Conservation (phyloP, 2,797 vertebrate species). For the Microhierax caerulescens region DNA sequence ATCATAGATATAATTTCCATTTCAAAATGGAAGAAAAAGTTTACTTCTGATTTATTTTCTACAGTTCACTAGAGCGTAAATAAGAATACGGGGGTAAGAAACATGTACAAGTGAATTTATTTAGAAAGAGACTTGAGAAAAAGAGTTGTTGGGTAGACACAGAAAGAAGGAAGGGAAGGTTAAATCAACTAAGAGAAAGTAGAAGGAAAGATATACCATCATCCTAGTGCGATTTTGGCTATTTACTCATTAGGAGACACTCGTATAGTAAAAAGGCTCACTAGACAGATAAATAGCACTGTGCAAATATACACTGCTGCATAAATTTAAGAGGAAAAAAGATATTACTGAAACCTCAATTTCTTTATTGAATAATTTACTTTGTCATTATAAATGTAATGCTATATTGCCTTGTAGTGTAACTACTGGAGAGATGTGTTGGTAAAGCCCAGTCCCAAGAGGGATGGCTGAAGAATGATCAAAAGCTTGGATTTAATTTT, state of each 20-base stretch:
- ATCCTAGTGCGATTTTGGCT: neutral
- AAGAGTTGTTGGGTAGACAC: neutral
- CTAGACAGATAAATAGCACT: neutral
- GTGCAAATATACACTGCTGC: neutral
- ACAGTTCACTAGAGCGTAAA: neutral
- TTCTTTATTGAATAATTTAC: slow-evolving; percentile 68
- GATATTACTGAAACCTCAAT: slow-evolving; percentile 23
- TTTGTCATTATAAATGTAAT: slow-evolving; percentile 44
- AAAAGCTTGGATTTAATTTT: slow-evolving; percentile 29
- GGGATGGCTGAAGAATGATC: slow-evolving; percentile 30
- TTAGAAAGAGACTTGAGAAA: neutral
- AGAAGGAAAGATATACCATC: neutral
- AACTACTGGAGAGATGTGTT: slow-evolving; percentile 20
- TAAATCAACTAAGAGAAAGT: neutral
- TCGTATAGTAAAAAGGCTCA: neutral
- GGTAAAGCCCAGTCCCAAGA: slow-evolving; percentile 13
- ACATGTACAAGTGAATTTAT: neutral
- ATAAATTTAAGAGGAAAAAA: slow-evolving; percentile 39
- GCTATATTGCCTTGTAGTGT: slow-evolving; percentile 4
- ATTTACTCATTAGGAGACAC: slow-evolving; percentile 1
- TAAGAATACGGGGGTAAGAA: neutral
- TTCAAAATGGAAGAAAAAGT: neutral
- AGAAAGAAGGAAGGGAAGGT: neutral
- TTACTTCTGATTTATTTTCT: neutral
- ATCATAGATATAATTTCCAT: neutral